A percentile compares a stretch with the other conserved stretches of the same genome.
Conservation (phyloP, 2,888 invertebrate genomes). For the Autographa pulchrina region DNA sequence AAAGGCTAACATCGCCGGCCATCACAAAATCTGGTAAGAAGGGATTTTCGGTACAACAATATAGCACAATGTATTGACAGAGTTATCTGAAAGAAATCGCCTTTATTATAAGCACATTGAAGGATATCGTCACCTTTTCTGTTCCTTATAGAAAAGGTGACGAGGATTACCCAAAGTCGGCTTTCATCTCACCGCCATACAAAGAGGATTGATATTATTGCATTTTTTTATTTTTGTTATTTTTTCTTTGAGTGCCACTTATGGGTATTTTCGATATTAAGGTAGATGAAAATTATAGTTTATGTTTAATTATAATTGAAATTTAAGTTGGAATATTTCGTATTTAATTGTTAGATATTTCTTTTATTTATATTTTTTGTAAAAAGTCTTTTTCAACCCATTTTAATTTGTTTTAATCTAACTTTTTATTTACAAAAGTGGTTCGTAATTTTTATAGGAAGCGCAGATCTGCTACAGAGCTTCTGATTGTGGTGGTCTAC, state of each 20-base stretch:
- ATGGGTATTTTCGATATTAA: conserved; percentile 28
- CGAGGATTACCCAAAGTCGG: conserved; percentile 4
- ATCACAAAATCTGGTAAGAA: not conserved
- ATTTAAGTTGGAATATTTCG: too few relatives aligned
- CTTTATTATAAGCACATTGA: conserved; percentile 3
- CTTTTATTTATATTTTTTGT: too few relatives aligned
- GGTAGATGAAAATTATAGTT: conserved; percentile 60
- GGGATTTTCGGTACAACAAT: not conserved
- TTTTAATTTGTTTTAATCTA: too few relatives aligned
- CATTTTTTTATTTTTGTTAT: conserved; percentile 1
- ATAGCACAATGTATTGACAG: conserved; percentile 4
- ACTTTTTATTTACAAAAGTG: too few relatives aligned
- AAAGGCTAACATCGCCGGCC: not conserved
- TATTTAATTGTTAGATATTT: too few relatives aligned
- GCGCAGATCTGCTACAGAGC: conserved; percentile 50
- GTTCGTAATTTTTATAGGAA: too few relatives aligned
- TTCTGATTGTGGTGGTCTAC: conserved; percentile 71
- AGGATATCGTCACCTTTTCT: conserved; percentile 3
- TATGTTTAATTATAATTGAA: too few relatives aligned
- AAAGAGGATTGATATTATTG: conserved; percentile 1
- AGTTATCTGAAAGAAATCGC: conserved; percentile 1
- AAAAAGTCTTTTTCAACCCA: too few relatives aligned
- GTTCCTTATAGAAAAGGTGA: not conserved
- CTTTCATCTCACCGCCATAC: not conserved
- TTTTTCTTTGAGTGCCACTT: not conserved